A percentile compares a stretch with the other conserved stretches of the same genome.
Evolutionary conservation across 2,797 vertebrate genomes (phyloP).

Genomic region (Ceyx erithaca): DNA sequence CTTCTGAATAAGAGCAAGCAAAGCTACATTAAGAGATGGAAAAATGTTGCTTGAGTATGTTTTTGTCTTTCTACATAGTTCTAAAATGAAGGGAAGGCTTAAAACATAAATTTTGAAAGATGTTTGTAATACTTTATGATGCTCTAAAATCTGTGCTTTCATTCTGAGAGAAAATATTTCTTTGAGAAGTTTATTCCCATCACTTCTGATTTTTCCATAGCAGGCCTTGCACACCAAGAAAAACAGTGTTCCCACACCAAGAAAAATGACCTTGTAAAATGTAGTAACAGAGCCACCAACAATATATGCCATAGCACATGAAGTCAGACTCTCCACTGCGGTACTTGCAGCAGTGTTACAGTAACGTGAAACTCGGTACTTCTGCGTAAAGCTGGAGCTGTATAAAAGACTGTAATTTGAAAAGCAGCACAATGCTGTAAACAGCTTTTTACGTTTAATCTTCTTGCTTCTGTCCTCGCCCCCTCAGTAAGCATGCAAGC

Average conservation of each 20-base stretch:
- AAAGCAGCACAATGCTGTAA: not conserved
- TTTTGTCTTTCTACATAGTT: conserved; percentile 8
- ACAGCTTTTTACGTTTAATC: not conserved
- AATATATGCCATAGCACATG: conserved; percentile 5
- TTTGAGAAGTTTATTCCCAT: not conserved
- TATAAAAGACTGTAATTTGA: not conserved
- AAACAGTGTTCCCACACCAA: conserved; percentile 34
- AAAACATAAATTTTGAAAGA: conserved; percentile 4
- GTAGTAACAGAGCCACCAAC: conserved; percentile 40
- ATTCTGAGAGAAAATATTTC: conserved; percentile 20
- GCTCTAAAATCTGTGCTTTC: not conserved
- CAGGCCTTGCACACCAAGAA: conserved; percentile 36
- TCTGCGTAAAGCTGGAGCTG: not conserved
- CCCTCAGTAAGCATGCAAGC: not conserved
- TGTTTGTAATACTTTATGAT: not conserved
- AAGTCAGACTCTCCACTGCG: conserved; percentile 20
- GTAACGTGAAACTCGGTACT: not conserved
- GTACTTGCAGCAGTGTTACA: not conserved
- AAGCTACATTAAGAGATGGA: not conserved
- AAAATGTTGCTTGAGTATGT: not conserved
- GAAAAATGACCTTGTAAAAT: conserved; percentile 36
- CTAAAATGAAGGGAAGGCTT: conserved; percentile 10
- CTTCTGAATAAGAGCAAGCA: not conserved
- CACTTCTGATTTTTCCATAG: conserved; percentile 29
- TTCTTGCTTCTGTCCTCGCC: not conserved